Evolutionary conservation across 2,888 invertebrate genomes (phyloP), one percentile per base, ranked within the genome.

Genomic region (Baronia brevicornis): DNA sequence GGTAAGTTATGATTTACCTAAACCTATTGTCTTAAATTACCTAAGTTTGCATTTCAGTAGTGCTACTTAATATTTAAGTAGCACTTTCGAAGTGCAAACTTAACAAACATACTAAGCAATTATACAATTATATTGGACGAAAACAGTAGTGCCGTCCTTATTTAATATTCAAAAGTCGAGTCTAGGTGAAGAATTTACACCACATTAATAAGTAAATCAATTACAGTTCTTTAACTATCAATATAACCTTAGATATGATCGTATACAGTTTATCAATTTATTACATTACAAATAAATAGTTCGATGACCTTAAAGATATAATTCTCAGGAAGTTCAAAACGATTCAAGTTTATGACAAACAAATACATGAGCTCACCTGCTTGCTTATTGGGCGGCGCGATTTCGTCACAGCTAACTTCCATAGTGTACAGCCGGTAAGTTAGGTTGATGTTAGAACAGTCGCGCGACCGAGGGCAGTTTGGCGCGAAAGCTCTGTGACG

Each of bases 401-500:
- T 46, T 41, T 51, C 51, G 27, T 65, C 62, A 51, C 50, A 50
- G 43, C 58, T 58, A 10, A 40, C 31, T 49, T 75, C 71, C 79
- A 79, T 79, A 38, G 22, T 17, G 30, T 25, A 23, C 22, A 27
- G 45, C n/a, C n/a, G 26, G 19, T 36, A 17, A 21, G 37, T 44
- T 33, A 41, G 46, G 48, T 44, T 67, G 52, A 65, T 73, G 73
- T 75, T 77, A 70, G 60, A 55, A 60, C 60, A 50, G 68, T 60
- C 59, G 68, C 63, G 63, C 73, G 73, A 54, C 65, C 62, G 52
- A 49, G 47, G 49, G 51, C 55, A 68, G 64, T 75, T 80, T 80
- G 79, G 82, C 80, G 82, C 79, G 78, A 79, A 82, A 75, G 56
- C 53, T 38, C 51, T 40, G 44, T 33, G 43, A 42, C 46, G 54